Evolutionary conservation across 1,140 invertebrate genomes (phyloP).

Genomic region (Cepaea nemoralis): DNA sequence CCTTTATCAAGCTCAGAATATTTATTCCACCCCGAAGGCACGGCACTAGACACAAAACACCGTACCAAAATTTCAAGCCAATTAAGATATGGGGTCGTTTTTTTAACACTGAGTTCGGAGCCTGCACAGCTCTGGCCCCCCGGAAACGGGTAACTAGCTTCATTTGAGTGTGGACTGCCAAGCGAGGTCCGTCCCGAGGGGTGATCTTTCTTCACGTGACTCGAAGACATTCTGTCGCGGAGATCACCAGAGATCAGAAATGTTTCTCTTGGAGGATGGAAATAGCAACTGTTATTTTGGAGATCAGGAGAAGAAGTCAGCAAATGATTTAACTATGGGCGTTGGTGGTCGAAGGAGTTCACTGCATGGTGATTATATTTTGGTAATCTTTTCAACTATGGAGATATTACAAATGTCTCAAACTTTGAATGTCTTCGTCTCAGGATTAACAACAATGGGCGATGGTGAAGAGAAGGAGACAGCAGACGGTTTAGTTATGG

Average conservation of each 20-base stretch:
- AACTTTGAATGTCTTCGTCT: too few relatives aligned
- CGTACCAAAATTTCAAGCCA: background rate
- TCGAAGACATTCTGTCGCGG: background rate
- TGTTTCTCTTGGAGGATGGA: background rate
- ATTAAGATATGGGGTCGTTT: background rate
- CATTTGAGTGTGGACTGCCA: background rate
- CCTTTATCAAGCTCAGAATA: too few relatives aligned
- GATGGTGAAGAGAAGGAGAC: too few relatives aligned
- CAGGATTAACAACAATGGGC: too few relatives aligned
- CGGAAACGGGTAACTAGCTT: constrained; percentile 4
- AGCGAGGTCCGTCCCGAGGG: constrained; percentile 7
- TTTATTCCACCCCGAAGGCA: background rate
- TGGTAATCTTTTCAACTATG: too few relatives aligned
- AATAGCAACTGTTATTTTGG: background rate
- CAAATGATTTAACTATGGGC: too few relatives aligned
- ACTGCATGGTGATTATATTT: too few relatives aligned
- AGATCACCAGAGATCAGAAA: background rate
- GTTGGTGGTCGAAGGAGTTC: too few relatives aligned
- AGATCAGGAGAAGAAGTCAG: too few relatives aligned
- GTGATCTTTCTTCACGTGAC: background rate
- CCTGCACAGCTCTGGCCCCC: background rate
- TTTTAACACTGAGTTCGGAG: constrained; percentile 2
- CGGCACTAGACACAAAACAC: background rate
- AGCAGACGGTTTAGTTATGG: too few relatives aligned
- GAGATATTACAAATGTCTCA: too few relatives aligned